Conservation (phyloP, 1,140 invertebrate species). For the Hydropsyche tenuis region DNA sequence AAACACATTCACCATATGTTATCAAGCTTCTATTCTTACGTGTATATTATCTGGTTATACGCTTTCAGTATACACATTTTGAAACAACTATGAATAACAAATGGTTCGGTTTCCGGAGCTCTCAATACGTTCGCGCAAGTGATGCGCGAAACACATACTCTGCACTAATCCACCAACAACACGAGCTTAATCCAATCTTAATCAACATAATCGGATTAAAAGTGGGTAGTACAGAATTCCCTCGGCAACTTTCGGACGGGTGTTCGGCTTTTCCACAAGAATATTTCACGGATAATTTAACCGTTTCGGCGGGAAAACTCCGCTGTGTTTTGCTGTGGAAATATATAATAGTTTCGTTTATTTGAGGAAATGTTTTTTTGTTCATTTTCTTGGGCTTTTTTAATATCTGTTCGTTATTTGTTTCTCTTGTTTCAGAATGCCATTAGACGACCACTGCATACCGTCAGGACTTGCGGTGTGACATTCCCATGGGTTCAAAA, state of each 20-base stretch:
- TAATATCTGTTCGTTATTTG: no score
- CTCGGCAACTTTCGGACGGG: no score
- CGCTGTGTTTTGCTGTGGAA: no score
- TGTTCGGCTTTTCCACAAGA: no score
- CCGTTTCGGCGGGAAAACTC: no score
- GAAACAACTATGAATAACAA: conserved; percentile 20
- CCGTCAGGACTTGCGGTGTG: conserved; percentile 3
- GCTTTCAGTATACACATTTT: neutral
- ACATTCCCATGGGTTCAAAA: conserved; percentile 34
- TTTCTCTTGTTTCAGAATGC: neutral
- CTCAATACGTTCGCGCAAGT: conserved; percentile 16
- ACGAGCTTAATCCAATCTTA: conserved; percentile 17
- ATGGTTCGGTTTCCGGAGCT: conserved; percentile 15
- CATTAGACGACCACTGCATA: conserved; percentile 29
- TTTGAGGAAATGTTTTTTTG: neutral
- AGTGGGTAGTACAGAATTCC: neutral
- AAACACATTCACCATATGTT: no score
- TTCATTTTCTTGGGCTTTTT: neutral
- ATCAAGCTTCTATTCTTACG: no score
- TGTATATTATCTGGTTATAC: no score
- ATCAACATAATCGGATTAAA: conserved; percentile 21
- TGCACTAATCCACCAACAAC: conserved; percentile 16
- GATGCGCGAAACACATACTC: conserved; percentile 2
- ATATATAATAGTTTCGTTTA: neutral
- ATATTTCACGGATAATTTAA: no score